Evolutionary conservation across 2,888 invertebrate species (phyloP).

Genomic region (Zootermopsis nevadensis): DNA sequence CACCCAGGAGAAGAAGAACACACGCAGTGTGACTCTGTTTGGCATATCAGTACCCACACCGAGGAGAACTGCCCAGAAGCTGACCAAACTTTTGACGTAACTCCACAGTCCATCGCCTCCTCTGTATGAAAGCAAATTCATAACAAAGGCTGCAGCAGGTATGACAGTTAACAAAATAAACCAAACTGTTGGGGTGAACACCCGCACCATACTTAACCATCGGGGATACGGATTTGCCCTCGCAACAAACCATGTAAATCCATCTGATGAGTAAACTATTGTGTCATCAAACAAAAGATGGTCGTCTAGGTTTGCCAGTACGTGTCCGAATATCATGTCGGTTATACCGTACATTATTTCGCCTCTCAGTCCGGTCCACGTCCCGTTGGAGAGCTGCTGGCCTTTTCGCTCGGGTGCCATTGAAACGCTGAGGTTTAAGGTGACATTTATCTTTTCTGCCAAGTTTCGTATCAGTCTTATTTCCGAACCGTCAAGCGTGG

Average conservation of each 20-base stretch:
- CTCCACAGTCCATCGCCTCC: background rate
- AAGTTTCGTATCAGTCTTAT: background rate
- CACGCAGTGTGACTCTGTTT: background rate
- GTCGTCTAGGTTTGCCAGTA: constrained; percentile 3
- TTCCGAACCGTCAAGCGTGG: constrained; percentile 4
- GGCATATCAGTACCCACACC: background rate
- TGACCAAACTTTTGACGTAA: background rate
- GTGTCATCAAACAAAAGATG: constrained; percentile 12
- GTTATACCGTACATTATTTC: background rate
- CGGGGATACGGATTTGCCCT: constrained; percentile 1
- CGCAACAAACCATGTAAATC: constrained; percentile 6
- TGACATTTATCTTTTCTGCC: background rate
- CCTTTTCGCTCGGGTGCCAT: constrained; percentile 2
- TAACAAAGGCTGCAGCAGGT: background rate
- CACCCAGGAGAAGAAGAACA: constrained; percentile 14
- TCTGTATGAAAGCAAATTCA: background rate
- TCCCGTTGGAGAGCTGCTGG: background rate
- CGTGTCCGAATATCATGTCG: background rate
- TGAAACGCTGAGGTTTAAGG: background rate
- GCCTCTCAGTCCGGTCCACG: constrained; percentile 8
- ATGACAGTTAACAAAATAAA: background rate
- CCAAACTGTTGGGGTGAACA: background rate
- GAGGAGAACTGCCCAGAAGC: background rate
- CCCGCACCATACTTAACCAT: constrained; percentile 18
- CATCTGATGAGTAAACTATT: background rate